phyloP scores from a whole-genome alignment of 2,888 invertebrate species.

The Rhodophaea formosa region DNA sequence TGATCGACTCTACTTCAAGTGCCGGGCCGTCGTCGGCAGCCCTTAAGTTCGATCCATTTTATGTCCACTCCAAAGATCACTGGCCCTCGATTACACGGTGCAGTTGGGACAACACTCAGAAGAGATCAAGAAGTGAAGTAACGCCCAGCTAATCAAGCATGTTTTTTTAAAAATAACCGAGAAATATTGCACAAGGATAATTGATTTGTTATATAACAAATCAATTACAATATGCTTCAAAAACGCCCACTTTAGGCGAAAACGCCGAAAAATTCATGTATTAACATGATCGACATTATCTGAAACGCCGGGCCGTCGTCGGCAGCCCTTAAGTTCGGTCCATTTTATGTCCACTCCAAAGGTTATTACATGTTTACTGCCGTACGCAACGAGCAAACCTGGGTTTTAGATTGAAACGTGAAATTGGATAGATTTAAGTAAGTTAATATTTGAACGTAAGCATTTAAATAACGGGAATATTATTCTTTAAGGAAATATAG shows the following conservation, averaged over 20 bases:
- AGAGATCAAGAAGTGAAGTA: no score
- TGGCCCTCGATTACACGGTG: no score
- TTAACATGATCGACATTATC: background rate
- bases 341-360: conserved; percentile 20
- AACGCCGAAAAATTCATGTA: no score
- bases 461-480: background rate
- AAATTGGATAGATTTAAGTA: conserved; percentile 17
- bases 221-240: no score
- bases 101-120: no score
- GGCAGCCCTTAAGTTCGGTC: background rate
- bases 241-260: no score
- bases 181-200: no score
- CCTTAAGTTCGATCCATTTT: conserved; percentile 1
- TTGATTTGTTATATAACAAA: no score
- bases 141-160: no score
- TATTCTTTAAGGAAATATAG: background rate
- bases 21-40: background rate
- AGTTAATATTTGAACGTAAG: background rate
- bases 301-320: background rate
- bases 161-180: no score
- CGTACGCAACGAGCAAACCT: background rate
- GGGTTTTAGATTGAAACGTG: conserved; percentile 11
- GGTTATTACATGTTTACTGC: conserved; percentile 27
- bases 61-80: conserved; percentile 22
- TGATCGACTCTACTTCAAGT: background rate